These are phyloP conservation scores for Whitmania pigra DNA, from an alignment of 1,140 invertebrate species.

Conservation along the genomic window DNA sequence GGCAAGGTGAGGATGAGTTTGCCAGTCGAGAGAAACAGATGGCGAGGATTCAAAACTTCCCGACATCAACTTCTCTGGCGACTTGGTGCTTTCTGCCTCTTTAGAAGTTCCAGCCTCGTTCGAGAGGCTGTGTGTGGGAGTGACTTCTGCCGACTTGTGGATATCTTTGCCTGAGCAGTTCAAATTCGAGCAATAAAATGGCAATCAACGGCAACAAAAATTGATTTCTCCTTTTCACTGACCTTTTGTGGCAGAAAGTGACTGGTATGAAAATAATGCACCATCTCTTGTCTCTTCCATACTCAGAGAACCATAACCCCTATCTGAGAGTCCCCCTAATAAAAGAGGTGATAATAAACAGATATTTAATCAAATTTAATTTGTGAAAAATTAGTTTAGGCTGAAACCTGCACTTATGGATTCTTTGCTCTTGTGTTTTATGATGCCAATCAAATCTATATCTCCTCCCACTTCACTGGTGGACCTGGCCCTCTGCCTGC, in stretches of 20 bases:
- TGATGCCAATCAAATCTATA: not conserved
- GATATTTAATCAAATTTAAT: not conserved
- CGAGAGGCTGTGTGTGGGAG: not conserved
- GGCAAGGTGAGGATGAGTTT: constrained; percentile 5
- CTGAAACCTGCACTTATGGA: constrained; percentile 4
- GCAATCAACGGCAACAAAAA: not conserved
- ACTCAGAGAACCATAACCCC: constrained; percentile 47
- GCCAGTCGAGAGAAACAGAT: not conserved
- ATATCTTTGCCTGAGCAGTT: not conserved
- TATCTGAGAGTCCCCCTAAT: constrained; percentile 41
- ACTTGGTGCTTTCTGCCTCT: too few species aligned
- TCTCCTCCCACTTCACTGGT: constrained; percentile 18
- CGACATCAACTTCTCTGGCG: too few species aligned
- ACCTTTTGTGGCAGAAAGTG: too few species aligned
- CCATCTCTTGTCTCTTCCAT: constrained; percentile 37
- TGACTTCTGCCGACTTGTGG: constrained; percentile 8
- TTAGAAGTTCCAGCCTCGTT: not conserved
- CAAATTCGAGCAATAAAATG: not conserved
- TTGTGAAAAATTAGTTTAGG: too few species aligned
- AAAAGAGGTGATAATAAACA: not conserved
- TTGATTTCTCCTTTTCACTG: too few species aligned
- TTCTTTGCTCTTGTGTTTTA: constrained; percentile 13
- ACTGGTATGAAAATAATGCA: too few species aligned
- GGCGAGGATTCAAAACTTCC: not conserved
- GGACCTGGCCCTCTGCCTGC: constrained; percentile 20